Evolutionary conservation across 2,113 vertebrate genomes (phyloP).

Genomic region (Anas platyrhynchos): DNA sequence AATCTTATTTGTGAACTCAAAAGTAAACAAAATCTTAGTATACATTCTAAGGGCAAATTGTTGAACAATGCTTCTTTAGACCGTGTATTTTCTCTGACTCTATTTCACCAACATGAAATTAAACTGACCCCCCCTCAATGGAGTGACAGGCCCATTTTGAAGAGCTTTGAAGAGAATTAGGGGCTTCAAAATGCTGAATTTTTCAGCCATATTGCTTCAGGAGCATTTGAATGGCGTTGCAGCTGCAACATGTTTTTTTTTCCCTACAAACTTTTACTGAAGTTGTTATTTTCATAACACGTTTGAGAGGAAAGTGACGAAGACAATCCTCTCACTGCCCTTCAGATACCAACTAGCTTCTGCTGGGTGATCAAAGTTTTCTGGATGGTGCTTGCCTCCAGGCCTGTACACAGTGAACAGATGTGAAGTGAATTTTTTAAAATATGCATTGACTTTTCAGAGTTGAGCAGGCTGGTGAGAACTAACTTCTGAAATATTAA

Average conservation of each 20-base stretch:
- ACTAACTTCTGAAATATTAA: slow-evolving; percentile 2
- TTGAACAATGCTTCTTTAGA: background rate
- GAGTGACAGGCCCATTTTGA: background rate
- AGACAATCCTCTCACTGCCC: background rate
- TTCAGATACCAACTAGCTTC: background rate
- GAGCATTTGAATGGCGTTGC: background rate
- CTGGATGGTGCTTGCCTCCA: slow-evolving; percentile 22
- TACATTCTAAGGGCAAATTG: background rate
- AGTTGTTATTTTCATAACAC: slow-evolving; percentile 13
- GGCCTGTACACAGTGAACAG: slow-evolving; percentile 33
- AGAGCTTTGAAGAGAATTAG: background rate
- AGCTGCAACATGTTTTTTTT: background rate
- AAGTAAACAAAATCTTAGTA: background rate
- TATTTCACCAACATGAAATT: background rate
- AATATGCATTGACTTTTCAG: background rate
- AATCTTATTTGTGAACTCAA: background rate
- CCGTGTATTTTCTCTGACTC: background rate
- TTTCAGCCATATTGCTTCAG: background rate
- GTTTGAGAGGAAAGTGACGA: background rate
- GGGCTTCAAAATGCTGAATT: background rate
- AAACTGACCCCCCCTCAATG: background rate
- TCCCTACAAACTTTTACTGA: background rate
- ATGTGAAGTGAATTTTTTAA: slow-evolving; percentile 20
- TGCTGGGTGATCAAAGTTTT: slow-evolving; percentile 55
- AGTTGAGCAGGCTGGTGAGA: slow-evolving; percentile 1